Evolutionary conservation across 2,113 vertebrate species (phyloP).

Genomic region (Ranitomeya variabilis): DNA sequence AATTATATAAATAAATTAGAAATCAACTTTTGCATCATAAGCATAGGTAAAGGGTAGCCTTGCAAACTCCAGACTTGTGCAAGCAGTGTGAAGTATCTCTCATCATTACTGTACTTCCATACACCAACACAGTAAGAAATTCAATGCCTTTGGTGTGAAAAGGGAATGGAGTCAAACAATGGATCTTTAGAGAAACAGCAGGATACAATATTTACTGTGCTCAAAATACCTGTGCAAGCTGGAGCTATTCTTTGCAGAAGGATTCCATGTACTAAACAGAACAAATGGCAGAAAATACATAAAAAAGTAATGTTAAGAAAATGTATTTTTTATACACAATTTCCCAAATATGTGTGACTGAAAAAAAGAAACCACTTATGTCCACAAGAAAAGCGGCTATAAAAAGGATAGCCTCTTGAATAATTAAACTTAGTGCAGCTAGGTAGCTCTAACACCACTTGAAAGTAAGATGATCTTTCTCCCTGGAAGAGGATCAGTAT

Average conservation of each 20-base stretch:
- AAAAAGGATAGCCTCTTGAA: slow-evolving; percentile 17
- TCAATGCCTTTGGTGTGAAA: slow-evolving; percentile 19
- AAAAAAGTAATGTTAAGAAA: neutral
- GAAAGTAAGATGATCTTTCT: slow-evolving; percentile 30
- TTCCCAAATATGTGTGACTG: neutral
- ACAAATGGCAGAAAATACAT: neutral
- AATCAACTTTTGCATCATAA: neutral
- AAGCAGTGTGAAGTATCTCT: neutral
- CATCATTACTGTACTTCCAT: slow-evolving; percentile 11
- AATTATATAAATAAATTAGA: neutral
- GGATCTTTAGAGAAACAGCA: slow-evolving; percentile 29
- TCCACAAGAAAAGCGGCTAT: neutral
- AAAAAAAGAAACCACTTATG: slow-evolving; percentile 10
- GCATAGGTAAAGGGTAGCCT: neutral
- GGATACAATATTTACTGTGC: slow-evolving; percentile 18
- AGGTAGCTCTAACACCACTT: slow-evolving; percentile 15
- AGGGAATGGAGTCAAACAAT: slow-evolving; percentile 37
- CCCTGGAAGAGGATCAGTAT: slow-evolving; percentile 13
- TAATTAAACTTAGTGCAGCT: slow-evolving; percentile 34
- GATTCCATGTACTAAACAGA: neutral
- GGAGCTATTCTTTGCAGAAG: neutral
- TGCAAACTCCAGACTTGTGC: neutral
- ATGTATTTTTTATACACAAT: neutral
- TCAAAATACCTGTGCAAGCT: slow-evolving; percentile 31
- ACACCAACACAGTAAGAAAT: slow-evolving; percentile 18